Conservation (phyloP, 2,888 invertebrate species). For the Drosophila recens region DNA sequence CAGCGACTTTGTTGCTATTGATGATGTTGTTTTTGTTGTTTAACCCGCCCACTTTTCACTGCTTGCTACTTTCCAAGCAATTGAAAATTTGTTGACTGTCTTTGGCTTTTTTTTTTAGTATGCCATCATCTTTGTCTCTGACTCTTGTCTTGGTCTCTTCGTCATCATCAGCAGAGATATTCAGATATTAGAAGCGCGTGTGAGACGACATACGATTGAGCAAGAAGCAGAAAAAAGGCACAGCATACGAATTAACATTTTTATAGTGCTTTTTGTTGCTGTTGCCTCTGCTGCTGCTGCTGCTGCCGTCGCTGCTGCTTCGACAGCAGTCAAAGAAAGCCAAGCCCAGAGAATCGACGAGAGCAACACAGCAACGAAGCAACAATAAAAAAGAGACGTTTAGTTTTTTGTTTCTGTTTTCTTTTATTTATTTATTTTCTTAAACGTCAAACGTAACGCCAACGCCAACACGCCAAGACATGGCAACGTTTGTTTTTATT, state of each 20-base stretch:
- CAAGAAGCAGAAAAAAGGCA: conserved; percentile 61
- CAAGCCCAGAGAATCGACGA: conserved; percentile 70
- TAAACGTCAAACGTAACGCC: conserved; percentile 70
- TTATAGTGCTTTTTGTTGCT: conserved; percentile 53
- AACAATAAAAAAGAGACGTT: conserved; percentile 52
- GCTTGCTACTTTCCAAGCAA: conserved; percentile 65
- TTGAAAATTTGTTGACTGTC: conserved; percentile 67
- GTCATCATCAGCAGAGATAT: conserved; percentile 31
- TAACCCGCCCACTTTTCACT: conserved; percentile 64
- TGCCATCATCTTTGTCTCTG: conserved; percentile 59
- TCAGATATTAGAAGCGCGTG: conserved; percentile 74
- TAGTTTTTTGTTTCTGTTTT: conserved; percentile 33
- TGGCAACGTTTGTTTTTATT: conserved; percentile 53
- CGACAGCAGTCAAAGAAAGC: conserved; percentile 67
- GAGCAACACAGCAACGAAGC: conserved; percentile 47
- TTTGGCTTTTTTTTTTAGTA: conserved; percentile 46
- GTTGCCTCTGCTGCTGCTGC: conserved; percentile 11
- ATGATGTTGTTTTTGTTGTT: conserved; percentile 21
- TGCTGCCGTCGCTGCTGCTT: conserved; percentile 18
- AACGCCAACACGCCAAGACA: conserved; percentile 60
- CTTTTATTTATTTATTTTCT: conserved; percentile 39
- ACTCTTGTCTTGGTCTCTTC: conserved; percentile 21
- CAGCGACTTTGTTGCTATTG: conserved; percentile 45
- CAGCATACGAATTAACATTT: conserved; percentile 68
- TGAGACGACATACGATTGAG: conserved; percentile 57